Percentiles rank a stretch among this genome's conserved stretches.
phyloP scores from a whole-genome alignment of 1,140 invertebrate genomes.

The Drosophila insularis region DNA sequence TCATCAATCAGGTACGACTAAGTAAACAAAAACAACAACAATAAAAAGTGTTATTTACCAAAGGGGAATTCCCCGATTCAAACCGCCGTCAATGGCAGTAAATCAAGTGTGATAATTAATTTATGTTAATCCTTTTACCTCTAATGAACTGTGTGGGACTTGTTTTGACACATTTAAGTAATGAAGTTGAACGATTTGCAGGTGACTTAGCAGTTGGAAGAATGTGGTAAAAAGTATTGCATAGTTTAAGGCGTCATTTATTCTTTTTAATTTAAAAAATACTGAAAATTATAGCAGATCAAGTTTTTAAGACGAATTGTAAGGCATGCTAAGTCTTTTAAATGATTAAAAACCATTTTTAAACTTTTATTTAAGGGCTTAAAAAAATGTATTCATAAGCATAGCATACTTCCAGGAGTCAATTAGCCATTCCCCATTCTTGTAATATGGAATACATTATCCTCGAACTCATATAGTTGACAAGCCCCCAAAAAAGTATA shows the following conservation, averaged over 20 bases:
- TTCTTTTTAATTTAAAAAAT: not conserved
- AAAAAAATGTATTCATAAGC: too few relatives aligned
- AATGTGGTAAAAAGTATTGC: not conserved
- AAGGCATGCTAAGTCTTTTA: too few relatives aligned
- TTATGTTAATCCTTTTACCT: constrained; percentile 42
- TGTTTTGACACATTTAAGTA: constrained; percentile 29
- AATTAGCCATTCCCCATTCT: not conserved
- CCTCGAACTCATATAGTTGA: not conserved
- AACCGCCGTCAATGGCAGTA: not conserved
- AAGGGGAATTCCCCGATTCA: not conserved
- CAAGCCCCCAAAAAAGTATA: not conserved
- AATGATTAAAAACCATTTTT: too few relatives aligned
- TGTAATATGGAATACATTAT: not conserved
- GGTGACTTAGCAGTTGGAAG: not conserved
- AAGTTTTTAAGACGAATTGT: too few relatives aligned
- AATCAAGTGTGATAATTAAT: constrained; percentile 45
- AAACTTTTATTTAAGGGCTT: too few relatives aligned
- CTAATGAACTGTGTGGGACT: constrained; percentile 5
- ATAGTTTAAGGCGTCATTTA: constrained; percentile 1
- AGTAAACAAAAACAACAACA: not conserved
- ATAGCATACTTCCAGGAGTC: not conserved
- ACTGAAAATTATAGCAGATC: too few relatives aligned
- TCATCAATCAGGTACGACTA: constrained; percentile 72
- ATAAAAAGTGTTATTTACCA: constrained; percentile 34
- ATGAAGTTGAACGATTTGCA: constrained; percentile 21